Conservation (phyloP, 2,888 invertebrate species). For the Empis stercorea region DNA sequence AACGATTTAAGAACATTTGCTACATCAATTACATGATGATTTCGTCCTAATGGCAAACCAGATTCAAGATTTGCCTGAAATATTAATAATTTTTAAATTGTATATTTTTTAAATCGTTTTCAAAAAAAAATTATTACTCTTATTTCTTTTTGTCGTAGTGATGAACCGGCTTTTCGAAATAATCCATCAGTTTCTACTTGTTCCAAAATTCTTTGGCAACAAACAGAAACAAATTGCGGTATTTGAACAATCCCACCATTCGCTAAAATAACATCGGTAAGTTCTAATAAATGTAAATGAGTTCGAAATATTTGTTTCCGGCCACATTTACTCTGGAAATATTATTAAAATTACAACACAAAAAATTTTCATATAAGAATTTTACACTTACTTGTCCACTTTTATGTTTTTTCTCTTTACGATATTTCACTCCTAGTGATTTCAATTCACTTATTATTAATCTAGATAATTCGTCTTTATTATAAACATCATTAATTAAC, state of each 20-base stretch:
- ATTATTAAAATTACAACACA: background rate
- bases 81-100: no score
- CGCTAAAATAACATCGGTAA: constrained; percentile 45
- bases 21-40: constrained; percentile 70
- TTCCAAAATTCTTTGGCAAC: constrained; percentile 53
- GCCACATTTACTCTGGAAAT: constrained; percentile 15
- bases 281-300: constrained; percentile 39
- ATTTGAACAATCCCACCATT: constrained; percentile 58
- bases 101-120: no score
- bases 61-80: constrained; percentile 54
- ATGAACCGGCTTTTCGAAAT: constrained; percentile 80
- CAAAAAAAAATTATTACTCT: constrained; percentile 42
- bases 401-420: constrained; percentile 52
- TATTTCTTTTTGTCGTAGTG: constrained; percentile 67
- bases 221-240: constrained; percentile 58
- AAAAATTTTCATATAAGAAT: background rate
- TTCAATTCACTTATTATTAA: constrained; percentile 53
- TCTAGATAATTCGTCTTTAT: constrained; percentile 41
- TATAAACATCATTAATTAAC: constrained; percentile 42
- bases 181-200: constrained; percentile 68
- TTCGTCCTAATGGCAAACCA: constrained; percentile 54
- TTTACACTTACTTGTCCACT: constrained; percentile 38
- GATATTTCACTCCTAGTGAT: constrained; percentile 56
- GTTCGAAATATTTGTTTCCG: constrained; percentile 40
- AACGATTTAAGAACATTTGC: constrained; percentile 77